These are phyloP conservation scores for Ophioninae sp. DNA, from an alignment of 2,888 invertebrate genomes.

Conservation along the genomic window DNA sequence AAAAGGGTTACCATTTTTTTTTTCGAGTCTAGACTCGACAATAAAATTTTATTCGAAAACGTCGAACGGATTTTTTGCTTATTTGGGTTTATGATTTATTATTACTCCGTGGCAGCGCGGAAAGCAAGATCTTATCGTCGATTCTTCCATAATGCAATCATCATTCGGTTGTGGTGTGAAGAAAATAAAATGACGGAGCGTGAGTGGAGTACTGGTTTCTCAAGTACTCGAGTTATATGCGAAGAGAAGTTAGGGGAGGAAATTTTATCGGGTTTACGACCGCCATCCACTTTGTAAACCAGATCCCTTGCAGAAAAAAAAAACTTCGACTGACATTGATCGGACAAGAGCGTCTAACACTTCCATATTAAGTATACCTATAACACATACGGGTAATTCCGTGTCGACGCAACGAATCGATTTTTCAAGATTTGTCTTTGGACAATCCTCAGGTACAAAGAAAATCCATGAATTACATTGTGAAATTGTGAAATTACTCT, in stretches of 20 bases:
- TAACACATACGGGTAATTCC: slow-evolving; percentile 11
- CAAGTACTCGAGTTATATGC: slow-evolving; percentile 28
- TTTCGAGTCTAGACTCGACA: background rate
- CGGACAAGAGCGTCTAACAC: slow-evolving; percentile 41
- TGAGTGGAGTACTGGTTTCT: slow-evolving; percentile 20
- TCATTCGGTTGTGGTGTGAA: slow-evolving; percentile 23
- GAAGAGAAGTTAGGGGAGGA: slow-evolving; percentile 24
- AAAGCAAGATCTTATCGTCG: slow-evolving; percentile 10
- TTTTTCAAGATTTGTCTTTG: background rate
- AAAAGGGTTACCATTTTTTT: background rate
- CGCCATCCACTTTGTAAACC: slow-evolving; percentile 49
- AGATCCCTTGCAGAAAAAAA: slow-evolving; percentile 50
- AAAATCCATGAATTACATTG: background rate
- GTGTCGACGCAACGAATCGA: background rate
- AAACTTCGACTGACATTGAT: slow-evolving; percentile 36
- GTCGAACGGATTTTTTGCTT: background rate
- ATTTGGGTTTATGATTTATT: background rate
- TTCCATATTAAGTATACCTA: slow-evolving; percentile 26
- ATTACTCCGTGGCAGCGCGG: background rate
- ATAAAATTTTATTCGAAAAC: background rate
- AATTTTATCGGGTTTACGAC: slow-evolving; percentile 50
- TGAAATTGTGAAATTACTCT: background rate
- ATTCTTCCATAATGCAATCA: slow-evolving; percentile 29
- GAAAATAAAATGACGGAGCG: slow-evolving; percentile 15
- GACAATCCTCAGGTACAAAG: background rate